Percentiles rank a stretch among this genome's conserved stretches.
phyloP scores from a whole-genome alignment of 1,140 invertebrate genomes.

The Zelostemma sp. region DNA sequence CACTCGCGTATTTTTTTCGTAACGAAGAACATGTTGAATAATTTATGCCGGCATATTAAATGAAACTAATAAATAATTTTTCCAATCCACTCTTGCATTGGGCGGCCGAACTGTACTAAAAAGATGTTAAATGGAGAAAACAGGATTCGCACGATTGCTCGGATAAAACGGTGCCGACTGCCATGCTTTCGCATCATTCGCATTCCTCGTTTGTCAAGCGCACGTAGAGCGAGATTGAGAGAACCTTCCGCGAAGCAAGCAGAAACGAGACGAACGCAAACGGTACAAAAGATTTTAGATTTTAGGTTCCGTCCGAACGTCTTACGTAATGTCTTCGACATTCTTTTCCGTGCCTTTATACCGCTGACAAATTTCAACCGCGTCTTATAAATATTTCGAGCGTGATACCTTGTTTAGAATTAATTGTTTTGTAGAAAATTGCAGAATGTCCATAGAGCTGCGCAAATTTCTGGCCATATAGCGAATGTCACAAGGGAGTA shows the following conservation, averaged over 20 bases:
- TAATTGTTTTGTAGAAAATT: no score
- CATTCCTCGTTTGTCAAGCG: slow-evolving; percentile 54
- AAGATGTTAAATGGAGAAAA: slow-evolving; percentile 35
- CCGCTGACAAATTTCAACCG: not conserved
- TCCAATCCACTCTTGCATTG: no score
- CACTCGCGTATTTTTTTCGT: no score
- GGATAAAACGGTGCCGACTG: slow-evolving; percentile 43
- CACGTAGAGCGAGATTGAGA: slow-evolving; percentile 51
- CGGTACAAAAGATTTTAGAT: slow-evolving; percentile 45
- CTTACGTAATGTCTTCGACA: slow-evolving; percentile 17
- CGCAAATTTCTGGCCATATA: slow-evolving; percentile 26
- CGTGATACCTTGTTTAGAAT: no score
- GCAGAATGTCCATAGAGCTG: no score
- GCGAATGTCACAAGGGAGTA: slow-evolving; percentile 37
- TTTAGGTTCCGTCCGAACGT: slow-evolving; percentile 54
- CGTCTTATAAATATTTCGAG: no score
- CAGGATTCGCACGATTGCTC: slow-evolving; percentile 43
- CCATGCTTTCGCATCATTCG: slow-evolving; percentile 44
- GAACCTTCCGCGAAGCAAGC: slow-evolving; percentile 38
- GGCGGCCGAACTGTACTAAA: no score
- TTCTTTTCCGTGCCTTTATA: no score
- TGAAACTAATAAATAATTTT: no score
- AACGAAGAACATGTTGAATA: no score
- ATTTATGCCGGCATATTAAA: no score
- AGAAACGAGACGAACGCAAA: slow-evolving; percentile 46